A percentile compares a stretch with the other conserved stretches of the same genome.
phyloP scores from a whole-genome alignment of 1,140 invertebrate genomes.

The Bursaphelenchus mucronatus region DNA sequence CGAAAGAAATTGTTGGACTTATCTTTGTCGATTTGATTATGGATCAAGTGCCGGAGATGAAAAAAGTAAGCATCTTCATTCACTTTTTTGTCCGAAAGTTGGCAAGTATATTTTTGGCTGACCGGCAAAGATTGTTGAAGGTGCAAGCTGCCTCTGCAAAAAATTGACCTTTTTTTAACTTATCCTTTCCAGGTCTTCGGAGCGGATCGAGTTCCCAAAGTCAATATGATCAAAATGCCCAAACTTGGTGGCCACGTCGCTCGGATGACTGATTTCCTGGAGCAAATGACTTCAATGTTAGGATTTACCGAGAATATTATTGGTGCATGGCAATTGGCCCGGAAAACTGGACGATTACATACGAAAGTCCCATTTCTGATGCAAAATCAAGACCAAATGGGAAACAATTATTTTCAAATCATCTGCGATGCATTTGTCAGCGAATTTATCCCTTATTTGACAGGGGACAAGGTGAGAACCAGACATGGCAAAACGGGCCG shows the following conservation, averaged over 20 bases:
- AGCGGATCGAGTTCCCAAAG: slow-evolving; percentile 55
- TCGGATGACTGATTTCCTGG: slow-evolving; percentile 53
- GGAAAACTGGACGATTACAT: slow-evolving; percentile 55
- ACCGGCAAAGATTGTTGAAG: too few species aligned
- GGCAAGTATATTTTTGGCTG: too few species aligned
- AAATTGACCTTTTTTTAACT: slow-evolving; percentile 15
- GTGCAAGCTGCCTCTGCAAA: too few species aligned
- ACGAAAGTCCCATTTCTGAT: slow-evolving; percentile 50
- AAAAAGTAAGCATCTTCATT: slow-evolving; percentile 50
- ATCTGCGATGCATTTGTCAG: slow-evolving; percentile 45
- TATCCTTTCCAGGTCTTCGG: slow-evolving; percentile 51
- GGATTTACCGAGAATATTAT: slow-evolving; percentile 55
- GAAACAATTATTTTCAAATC: slow-evolving; percentile 57
- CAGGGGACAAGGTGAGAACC: slow-evolving; percentile 39
- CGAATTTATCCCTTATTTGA: slow-evolving; percentile 45
- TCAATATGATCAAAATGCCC: slow-evolving; percentile 55
- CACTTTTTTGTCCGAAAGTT: too few species aligned
- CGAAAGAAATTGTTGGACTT: slow-evolving; percentile 57
- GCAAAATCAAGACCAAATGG: slow-evolving; percentile 56
- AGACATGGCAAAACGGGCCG: too few species aligned
- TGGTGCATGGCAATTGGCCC: slow-evolving; percentile 53
- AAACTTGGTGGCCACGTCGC: slow-evolving; percentile 57
- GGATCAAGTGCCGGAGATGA: slow-evolving; percentile 56
- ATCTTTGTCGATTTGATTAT: slow-evolving; percentile 59
- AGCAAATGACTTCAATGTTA: slow-evolving; percentile 57